Base-by-base conservation (phyloP, 2,888 invertebrate species). In the Apoda limacodes region DNA sequence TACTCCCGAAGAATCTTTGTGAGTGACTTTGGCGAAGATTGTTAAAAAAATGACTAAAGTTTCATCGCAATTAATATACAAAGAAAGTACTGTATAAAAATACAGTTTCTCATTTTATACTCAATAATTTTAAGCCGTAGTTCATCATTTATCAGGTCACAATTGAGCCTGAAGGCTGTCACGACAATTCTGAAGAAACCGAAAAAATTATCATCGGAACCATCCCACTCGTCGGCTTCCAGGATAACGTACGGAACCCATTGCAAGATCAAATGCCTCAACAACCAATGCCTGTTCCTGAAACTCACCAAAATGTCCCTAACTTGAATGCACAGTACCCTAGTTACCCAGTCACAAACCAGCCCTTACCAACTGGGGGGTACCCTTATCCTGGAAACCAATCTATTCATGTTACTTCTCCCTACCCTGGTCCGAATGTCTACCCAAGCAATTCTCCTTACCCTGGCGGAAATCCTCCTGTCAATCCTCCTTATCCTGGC, bases 181-280 rank as follows among this genome's bases (percentile, higher is more conserved):
- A 75, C 39, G 31, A 35, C 1, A 52, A 60, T 41, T 46, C 46
- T 4, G 54, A 58, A 1, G 55, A 58, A 2, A 32, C 41, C 1
- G 48, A 42, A 1, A 48, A 41, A 0, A 45, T 76, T 11, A 46
- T 61, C 5, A 51, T 80, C 9, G 78, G 78, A 1, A 62, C 55
- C 3, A 40, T 71, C 3, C 76, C 78, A 0, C 39, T 78, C 4
- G 35, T 46, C 0, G 64, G 56, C 13, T 56, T 44, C 37, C 61
- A 63, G 27, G 59, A 58, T 14, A 40, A 48, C 22, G 35, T 54
- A 1, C 49, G 36, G 1, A 56, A 55, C 24, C 59, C 65, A 0
- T 28, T 54, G 1, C 49, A 46, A 0, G 48, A 55, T 9, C 65
- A 59, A 39, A 35, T 60, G 42, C 56, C 62, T 0, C 37, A 38